Evolutionary conservation across 2,888 invertebrate species (phyloP).

Genomic region (Lithodes maja): DNA sequence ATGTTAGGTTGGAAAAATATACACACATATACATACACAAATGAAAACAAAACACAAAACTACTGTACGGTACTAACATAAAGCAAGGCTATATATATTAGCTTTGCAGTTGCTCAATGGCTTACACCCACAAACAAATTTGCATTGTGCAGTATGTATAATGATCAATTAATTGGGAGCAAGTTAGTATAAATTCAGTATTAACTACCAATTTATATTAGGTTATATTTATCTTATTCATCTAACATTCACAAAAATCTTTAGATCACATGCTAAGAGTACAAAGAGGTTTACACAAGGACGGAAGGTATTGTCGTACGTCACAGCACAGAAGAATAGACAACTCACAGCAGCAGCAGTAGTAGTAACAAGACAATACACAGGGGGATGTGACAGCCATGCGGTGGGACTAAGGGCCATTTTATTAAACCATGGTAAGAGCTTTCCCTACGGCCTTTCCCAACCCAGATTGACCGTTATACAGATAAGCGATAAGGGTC

Average conservation of each 20-base stretch:
- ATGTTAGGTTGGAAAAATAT: constrained; percentile 26
- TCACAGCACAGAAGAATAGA: background rate
- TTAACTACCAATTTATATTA: background rate
- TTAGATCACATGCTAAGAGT: constrained; percentile 15
- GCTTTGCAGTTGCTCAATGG: background rate
- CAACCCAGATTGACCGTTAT: too few relatives aligned
- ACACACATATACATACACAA: too few relatives aligned
- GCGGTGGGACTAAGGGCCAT: background rate
- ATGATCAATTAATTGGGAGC: background rate
- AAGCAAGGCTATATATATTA: constrained; percentile 10
- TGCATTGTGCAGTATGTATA: constrained; percentile 25
- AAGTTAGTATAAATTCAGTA: constrained; percentile 25
- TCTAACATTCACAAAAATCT: background rate
- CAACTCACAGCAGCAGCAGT: background rate
- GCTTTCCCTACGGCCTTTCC: too few relatives aligned
- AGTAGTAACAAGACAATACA: background rate
- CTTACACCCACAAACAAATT: background rate
- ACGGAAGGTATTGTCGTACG: background rate
- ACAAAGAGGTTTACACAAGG: constrained; percentile 11
- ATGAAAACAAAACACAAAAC: too few relatives aligned
- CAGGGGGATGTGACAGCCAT: background rate
- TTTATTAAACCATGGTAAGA: too few relatives aligned
- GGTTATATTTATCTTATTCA: background rate
- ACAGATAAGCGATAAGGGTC: too few relatives aligned
- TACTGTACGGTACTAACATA: background rate